Conservation (phyloP, 1,140 invertebrate genomes). For the Heliothis subflexa region DNA sequence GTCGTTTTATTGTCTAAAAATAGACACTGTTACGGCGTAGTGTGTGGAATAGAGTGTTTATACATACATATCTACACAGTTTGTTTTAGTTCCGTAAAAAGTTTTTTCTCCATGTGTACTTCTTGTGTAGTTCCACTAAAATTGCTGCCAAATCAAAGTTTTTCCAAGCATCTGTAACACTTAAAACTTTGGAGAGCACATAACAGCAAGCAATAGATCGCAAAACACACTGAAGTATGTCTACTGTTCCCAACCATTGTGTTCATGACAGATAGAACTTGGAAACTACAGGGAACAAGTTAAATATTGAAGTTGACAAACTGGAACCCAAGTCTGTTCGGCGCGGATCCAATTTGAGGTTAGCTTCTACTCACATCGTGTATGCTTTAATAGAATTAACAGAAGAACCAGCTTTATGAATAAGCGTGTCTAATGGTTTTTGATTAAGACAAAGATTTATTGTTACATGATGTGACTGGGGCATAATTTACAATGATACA, state of each 20-base stretch:
- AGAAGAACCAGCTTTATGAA: conserved; percentile 43
- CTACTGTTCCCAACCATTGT: conserved; percentile 57
- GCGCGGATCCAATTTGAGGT: conserved; percentile 57
- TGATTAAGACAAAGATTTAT: conserved; percentile 34
- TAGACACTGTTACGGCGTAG: too few relatives aligned
- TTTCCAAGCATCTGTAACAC: conserved; percentile 47
- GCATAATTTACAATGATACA: conserved; percentile 48
- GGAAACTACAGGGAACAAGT: conserved; percentile 62
- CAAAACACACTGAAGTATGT: conserved; percentile 47
- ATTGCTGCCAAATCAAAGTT: conserved; percentile 36
- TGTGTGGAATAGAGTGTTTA: too few relatives aligned
- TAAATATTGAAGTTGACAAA: conserved; percentile 74
- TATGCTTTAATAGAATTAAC: conserved; percentile 52
- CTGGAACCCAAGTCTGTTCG: conserved; percentile 57
- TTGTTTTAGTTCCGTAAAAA: not conserved
- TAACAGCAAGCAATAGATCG: conserved; percentile 51
- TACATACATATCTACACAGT: not conserved
- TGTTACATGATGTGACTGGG: conserved; percentile 20
- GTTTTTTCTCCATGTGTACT: not conserved
- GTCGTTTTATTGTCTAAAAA: conserved; percentile 2
- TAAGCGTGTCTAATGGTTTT: conserved; percentile 21
- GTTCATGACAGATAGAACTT: conserved; percentile 64
- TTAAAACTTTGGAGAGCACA: conserved; percentile 49
- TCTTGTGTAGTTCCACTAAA: conserved; percentile 25
- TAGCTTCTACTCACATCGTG: conserved; percentile 45